Percentiles rank a stretch among this genome's conserved stretches.
Evolutionary conservation across 2,113 vertebrate genomes (phyloP).

Genomic region (Poecile atricapillus): DNA sequence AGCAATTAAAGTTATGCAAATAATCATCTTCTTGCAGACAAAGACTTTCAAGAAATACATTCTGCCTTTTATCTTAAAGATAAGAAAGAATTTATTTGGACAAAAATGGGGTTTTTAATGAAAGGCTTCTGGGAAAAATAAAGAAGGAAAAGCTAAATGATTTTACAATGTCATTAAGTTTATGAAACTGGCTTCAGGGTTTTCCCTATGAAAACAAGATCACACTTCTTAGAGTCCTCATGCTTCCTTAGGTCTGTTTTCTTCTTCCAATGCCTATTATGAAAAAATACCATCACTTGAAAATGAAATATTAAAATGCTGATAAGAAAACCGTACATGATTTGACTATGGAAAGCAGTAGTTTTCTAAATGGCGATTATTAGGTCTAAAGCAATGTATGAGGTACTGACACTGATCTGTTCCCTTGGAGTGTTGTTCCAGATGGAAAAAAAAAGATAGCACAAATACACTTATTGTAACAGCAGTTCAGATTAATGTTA

Average conservation of each 20-base stretch:
- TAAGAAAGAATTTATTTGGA: slow-evolving; percentile 47
- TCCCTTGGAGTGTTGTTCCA: background rate
- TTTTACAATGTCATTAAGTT: slow-evolving; percentile 58
- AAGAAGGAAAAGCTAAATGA: slow-evolving; percentile 65
- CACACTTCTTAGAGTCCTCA: slow-evolving; percentile 9
- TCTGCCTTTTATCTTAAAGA: slow-evolving; percentile 54
- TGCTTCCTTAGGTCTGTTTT: slow-evolving; percentile 46
- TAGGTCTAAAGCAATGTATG: background rate
- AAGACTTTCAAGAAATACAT: slow-evolving; percentile 54
- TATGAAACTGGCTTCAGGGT: slow-evolving; percentile 53
- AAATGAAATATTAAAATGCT: slow-evolving; percentile 15
- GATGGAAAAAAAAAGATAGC: background rate
- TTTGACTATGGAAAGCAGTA: background rate
- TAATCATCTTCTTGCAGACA: slow-evolving; percentile 42
- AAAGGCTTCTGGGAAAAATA: slow-evolving; percentile 65
- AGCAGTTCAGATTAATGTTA: background rate
- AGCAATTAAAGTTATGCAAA: slow-evolving; percentile 67
- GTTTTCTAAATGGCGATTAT: background rate
- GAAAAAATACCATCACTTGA: slow-evolving; percentile 21
- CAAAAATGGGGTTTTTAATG: slow-evolving; percentile 70
- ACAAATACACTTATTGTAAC: background rate
- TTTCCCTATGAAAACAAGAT: slow-evolving; percentile 43
- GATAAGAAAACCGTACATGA: background rate
- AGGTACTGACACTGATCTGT: background rate
- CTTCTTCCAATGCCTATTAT: background rate